Evolutionary conservation across 1,140 invertebrate genomes (phyloP).

Genomic region (Phortica variegata): DNA sequence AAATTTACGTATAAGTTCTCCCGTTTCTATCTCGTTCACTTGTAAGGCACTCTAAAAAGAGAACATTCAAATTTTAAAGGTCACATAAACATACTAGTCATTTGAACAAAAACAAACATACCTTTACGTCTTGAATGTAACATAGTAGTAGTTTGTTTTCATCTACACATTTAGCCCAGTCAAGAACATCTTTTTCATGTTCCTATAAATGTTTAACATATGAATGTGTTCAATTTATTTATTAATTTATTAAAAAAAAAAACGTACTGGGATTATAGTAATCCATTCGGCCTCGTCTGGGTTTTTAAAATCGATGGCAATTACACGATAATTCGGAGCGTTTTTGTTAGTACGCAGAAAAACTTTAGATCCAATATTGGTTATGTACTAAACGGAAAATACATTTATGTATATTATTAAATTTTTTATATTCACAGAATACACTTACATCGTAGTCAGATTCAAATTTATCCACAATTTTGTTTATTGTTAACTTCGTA

Average conservation of each 20-base stretch:
- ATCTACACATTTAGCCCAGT: conserved; percentile 83
- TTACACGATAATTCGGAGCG: conserved; percentile 86
- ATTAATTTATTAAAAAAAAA: neutral
- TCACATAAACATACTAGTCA: too few relatives aligned
- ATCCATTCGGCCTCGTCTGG: conserved; percentile 78
- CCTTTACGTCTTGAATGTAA: conserved; percentile 96
- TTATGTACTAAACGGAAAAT: conserved; percentile 74
- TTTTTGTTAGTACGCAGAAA: conserved; percentile 93
- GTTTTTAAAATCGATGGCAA: conserved; percentile 85
- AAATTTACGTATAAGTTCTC: conserved; percentile 71
- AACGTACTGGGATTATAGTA: conserved; percentile 69
- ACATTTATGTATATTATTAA: neutral
- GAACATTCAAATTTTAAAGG: conserved; percentile 14
- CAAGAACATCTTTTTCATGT: conserved; percentile 83
- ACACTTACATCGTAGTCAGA: conserved; percentile 86
- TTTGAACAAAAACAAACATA: too few relatives aligned
- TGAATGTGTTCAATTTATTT: neutral
- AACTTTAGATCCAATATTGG: conserved; percentile 80
- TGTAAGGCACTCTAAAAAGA: conserved; percentile 77
- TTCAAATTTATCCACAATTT: conserved; percentile 87
- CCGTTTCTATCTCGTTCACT: conserved; percentile 75
- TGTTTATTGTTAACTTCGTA: conserved; percentile 67
- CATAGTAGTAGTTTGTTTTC: conserved; percentile 84
- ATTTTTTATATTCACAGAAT: neutral
- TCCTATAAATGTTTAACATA: conserved; percentile 60